Base-by-base conservation (phyloP, 2,797 vertebrate species). In the Pygocentrus nattereri region DNA sequence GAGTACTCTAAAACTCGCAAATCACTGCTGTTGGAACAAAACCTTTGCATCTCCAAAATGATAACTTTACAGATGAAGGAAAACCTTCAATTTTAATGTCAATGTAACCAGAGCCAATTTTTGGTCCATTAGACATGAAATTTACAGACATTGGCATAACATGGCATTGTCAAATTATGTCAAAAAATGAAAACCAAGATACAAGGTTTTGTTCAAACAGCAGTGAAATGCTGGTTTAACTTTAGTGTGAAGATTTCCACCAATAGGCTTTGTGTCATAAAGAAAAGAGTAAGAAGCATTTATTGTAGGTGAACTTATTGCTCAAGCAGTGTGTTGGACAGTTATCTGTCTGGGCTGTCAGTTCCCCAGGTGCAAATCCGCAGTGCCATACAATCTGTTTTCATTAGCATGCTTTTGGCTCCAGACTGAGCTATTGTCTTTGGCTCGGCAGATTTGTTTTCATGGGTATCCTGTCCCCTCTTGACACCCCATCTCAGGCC, bases 401-500 rank as follows among this genome's bases (percentile, higher is more conserved):
- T 68, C 68, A 70, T 77, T 83, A 85, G 81, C 52, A 67, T 61
- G 62, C 73, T 80, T 75, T 62, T 69, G 67, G 72, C 69, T 79
- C 49, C 52, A 47, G 77, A 65, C 58, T 74, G 41, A 78, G n/a
- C 64, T 78, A 61, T 80, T 82, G 56, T 77, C 62, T 87, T 59
- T 73, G 80, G 78, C 82, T 82, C 64, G 52, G 75, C 74, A 65
- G 31, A 85, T 79, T 83, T 78, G 78, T 79, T 85, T 83, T 81
- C 78, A 76, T 70, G 75, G 62, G 70, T 79, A 79, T 83, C 50
- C 80, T 70, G 69, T 81, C 71, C 73, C n/a, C 76, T 41, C 78
- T 73, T 79, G 83, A 79, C 81, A 79, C 69, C 81, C 78, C 76
- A 87, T 85, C 82, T 83, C 79, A 65, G 76, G 50, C 49, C 64